phyloP scores from a whole-genome alignment of 1,140 invertebrate species.

The Argopecten irradians region DNA sequence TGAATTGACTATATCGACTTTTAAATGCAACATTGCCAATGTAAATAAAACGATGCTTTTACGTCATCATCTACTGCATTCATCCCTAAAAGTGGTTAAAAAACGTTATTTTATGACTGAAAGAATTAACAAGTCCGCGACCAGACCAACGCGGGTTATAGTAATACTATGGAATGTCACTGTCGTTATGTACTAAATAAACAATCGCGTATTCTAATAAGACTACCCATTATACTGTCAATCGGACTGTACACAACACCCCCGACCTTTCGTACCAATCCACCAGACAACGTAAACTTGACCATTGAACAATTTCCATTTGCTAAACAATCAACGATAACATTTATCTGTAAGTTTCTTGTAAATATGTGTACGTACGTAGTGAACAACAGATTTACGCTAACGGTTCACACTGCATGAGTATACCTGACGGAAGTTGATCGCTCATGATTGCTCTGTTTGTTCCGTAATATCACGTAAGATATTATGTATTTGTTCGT shows the following conservation, averaged over 20 bases:
- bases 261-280: neutral
- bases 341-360: neutral
- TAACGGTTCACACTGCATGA: neutral
- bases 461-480: neutral
- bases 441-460: neutral
- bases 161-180: neutral
- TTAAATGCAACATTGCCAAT: too few species aligned
- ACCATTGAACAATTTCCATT: neutral
- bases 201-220: neutral
- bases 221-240: neutral
- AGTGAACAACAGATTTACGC: neutral
- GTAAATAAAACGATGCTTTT: too few species aligned
- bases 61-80: neutral
- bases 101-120: neutral
- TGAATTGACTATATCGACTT: too few species aligned
- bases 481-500: neutral
- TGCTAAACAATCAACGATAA: neutral
- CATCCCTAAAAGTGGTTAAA: neutral
- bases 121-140: neutral
- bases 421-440: neutral
- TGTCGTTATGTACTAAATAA: neutral
- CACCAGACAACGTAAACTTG: neutral
- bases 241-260: neutral
- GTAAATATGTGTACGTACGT: neutral
- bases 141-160: neutral